Evolutionary conservation across 2,888 invertebrate species (phyloP), one percentile per base, ranked within the genome.

Genomic region (Cephus runcator): DNA sequence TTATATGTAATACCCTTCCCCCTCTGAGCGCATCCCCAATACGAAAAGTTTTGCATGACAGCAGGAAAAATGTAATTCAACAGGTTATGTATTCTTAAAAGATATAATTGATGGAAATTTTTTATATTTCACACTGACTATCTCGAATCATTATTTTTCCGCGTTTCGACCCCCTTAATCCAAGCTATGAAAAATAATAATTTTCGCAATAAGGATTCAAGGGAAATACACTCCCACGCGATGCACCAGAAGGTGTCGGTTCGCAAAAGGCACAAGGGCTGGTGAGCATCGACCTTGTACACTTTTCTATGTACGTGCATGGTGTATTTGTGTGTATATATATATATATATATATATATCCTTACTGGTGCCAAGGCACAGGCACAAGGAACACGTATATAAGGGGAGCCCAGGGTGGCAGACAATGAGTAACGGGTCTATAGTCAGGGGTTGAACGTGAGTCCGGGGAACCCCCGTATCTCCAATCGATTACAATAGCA

Each of bases 401-500:
- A 79, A 81, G 82, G 77, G 83, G 80, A 77, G 79, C 73, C 69
- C 83, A 83, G 85, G 83, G 83, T 85, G 85, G 83, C 87, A 86
- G 88, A 87, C 88, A 88, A 88, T 86, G 88, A 87, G 85, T 87
- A 87, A 88, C 88, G 87, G 86, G 85, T 34, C 76, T 80, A 80
- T 75, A 81, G 79, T 79, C 79, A 78, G 79, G 81, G 77, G 79
- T 79, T 82, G 82, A 81, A 81, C 83, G 85, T 85, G 83, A 84
- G 83, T 83, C 83, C 83, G 83, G 85, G 84, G 86, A 85, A 85
- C 86, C 85, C 87, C 86, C 86, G 85, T 87, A 86, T 87, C 87
- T 85, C 85, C 88, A 87, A 88, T 87, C 88, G 88, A 88, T 87
- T 88, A 88, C 87, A 88, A 88, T 87, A 86, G 87, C 88, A 88